Percentiles rank a stretch among this genome's conserved stretches.
Evolutionary conservation across 2,888 invertebrate genomes (phyloP).

Genomic region (Mythimna pallens): DNA sequence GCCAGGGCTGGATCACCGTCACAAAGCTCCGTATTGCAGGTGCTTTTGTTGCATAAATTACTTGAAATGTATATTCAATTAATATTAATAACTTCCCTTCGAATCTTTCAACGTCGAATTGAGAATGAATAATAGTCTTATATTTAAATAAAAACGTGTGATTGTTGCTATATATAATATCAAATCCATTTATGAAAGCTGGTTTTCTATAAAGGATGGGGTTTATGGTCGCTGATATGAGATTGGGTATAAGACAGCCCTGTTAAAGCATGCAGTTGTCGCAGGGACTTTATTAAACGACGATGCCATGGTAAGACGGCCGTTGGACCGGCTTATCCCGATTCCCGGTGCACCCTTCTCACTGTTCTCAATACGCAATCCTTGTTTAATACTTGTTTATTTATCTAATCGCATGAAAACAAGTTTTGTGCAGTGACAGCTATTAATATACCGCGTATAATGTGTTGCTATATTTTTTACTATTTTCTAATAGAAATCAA

Average conservation of each 20-base stretch:
- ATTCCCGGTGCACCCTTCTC: slow-evolving; percentile 83
- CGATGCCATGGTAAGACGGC: slow-evolving; percentile 84
- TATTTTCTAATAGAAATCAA: slow-evolving; percentile 24
- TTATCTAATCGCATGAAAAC: slow-evolving; percentile 61
- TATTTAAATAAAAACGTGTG: slow-evolving; percentile 53
- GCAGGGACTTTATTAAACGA: slow-evolving; percentile 88
- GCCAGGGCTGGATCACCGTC: slow-evolving; percentile 81
- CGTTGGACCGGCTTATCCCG: slow-evolving; percentile 89
- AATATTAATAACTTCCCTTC: slow-evolving; percentile 38
- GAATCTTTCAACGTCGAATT: slow-evolving; percentile 28
- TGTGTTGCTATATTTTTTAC: slow-evolving; percentile 15
- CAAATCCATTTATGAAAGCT: slow-evolving; percentile 32
- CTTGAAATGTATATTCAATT: slow-evolving; percentile 42
- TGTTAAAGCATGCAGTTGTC: slow-evolving; percentile 84
- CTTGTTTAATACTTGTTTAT: slow-evolving; percentile 74
- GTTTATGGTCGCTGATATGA: slow-evolving; percentile 36
- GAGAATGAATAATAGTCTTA: slow-evolving; percentile 33
- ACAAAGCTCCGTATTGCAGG: slow-evolving; percentile 53
- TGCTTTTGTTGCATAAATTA: slow-evolving; percentile 51
- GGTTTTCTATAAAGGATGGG: slow-evolving; percentile 16
- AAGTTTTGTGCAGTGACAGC: slow-evolving; percentile 48
- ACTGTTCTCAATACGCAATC: slow-evolving; percentile 82
- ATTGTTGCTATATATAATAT: slow-evolving; percentile 46
- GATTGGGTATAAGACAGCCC: slow-evolving; percentile 74
- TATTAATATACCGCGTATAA: slow-evolving; percentile 42